Conservation (phyloP, 2,888 invertebrate species). For the Drosophila peninsularis region DNA sequence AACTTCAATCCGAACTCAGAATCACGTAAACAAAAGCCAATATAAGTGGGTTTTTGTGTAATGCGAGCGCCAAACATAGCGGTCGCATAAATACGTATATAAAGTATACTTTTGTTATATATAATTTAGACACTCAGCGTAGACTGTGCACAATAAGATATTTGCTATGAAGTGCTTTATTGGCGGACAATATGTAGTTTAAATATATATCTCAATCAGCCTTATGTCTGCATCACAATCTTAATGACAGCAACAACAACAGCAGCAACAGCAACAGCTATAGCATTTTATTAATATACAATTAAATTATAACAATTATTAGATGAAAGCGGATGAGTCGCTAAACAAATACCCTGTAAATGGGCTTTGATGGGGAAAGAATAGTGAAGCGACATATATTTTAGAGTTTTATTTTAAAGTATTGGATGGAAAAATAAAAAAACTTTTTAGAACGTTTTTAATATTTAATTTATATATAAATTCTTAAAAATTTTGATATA, state of each 20-base stretch:
- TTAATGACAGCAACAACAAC: constrained; percentile 12
- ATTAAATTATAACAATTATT: constrained; percentile 14
- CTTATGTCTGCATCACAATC: constrained; percentile 4
- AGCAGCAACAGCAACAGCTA: constrained; percentile 8
- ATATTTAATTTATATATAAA: too few species aligned
- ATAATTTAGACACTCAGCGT: constrained; percentile 5
- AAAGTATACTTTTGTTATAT: constrained; percentile 2
- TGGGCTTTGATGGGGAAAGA: too few species aligned
- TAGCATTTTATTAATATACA: constrained; percentile 28
- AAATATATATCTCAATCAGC: constrained; percentile 8
- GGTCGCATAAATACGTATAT: not conserved
- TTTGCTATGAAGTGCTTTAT: not conserved
- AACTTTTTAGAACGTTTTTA: too few species aligned
- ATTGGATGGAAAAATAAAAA: not conserved
- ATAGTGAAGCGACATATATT: not conserved
- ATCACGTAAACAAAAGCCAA: constrained; percentile 17
- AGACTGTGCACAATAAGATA: constrained; percentile 13
- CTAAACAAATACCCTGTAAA: constrained; percentile 1
- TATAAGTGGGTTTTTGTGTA: constrained; percentile 23
- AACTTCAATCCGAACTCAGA: constrained; percentile 11
- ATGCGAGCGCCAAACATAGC: constrained; percentile 7
- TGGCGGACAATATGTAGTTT: constrained; percentile 10
- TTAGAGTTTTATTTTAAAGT: not conserved
- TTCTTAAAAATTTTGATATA: not conserved
- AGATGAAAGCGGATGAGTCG: not conserved